phyloP scores from a whole-genome alignment of 2,113 vertebrate species.

The Burhinus bistriatus region DNA sequence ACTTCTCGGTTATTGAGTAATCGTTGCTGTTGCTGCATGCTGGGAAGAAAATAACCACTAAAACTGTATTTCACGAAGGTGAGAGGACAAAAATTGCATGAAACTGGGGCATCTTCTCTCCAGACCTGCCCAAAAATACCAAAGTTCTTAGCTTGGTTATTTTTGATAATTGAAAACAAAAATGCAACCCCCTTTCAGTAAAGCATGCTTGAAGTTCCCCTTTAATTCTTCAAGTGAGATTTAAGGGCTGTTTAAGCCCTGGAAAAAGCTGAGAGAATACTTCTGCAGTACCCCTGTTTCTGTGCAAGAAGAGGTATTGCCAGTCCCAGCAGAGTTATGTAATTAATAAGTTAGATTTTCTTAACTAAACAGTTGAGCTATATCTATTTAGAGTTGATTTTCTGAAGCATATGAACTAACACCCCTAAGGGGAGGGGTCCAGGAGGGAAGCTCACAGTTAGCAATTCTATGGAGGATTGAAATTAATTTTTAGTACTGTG shows the following conservation, averaged over 20 bases:
- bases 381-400: conserved; percentile 34
- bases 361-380: neutral
- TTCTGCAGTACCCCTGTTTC: neutral
- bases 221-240: neutral
- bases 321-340: neutral
- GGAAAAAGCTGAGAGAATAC: neutral
- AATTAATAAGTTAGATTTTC: conserved; percentile 27
- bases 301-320: neutral
- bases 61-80: neutral
- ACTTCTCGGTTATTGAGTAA: neutral
- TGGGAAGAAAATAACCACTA: neutral
- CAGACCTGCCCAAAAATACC: neutral
- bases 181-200: neutral
- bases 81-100: neutral
- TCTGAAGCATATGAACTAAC: conserved; percentile 17
- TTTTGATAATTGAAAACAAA: neutral
- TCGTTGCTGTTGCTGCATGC: neutral
- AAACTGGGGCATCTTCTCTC: neutral
- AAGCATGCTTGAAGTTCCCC: neutral
- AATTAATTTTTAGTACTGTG: neutral
- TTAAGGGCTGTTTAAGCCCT: neutral
- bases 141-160: neutral
- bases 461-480: conserved; percentile 4
- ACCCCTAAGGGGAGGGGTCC: neutral
- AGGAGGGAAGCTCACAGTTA: conserved; percentile 24